Conservation (phyloP, 2,113 vertebrate genomes). For the Xyrauchen texanus region DNA sequence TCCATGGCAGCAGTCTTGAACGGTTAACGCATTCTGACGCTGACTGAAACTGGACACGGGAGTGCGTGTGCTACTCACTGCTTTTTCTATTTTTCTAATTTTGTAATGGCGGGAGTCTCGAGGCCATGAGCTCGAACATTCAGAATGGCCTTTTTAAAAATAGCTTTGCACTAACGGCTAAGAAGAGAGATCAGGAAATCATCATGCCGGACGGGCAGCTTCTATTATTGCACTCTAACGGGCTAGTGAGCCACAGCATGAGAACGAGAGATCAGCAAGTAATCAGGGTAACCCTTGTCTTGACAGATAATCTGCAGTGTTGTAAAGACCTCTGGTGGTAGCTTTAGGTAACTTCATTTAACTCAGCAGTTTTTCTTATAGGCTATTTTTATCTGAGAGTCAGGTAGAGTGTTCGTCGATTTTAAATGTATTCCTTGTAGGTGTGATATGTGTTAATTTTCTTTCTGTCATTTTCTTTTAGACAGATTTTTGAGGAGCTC, state of each 20-base stretch:
- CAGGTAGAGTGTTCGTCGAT: not conserved
- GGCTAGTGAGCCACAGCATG: conserved; percentile 65
- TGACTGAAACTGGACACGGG: not conserved
- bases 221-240: conserved; percentile 52
- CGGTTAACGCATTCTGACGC: too few species aligned
- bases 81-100: conserved; percentile 38
- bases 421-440: not conserved
- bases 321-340: conserved; percentile 66
- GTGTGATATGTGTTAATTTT: not conserved
- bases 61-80: not conserved
- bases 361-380: not conserved
- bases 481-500: conserved; percentile 70
- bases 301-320: not conserved
- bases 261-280: conserved; percentile 32
- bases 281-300: conserved; percentile 46
- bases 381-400: not conserved
- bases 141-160: conserved; percentile 52
- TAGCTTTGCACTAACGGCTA: conserved; percentile 39
- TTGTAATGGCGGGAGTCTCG: conserved; percentile 52
- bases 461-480: conserved; percentile 34
- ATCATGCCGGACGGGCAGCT: conserved; percentile 50
- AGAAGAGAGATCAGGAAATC: conserved; percentile 52
- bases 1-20: too few species aligned
- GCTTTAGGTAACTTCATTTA: not conserved
- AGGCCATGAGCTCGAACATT: conserved; percentile 46